Evolutionary conservation across 2,888 invertebrate species (phyloP).

Genomic region (Pachycephus smyrnensis): DNA sequence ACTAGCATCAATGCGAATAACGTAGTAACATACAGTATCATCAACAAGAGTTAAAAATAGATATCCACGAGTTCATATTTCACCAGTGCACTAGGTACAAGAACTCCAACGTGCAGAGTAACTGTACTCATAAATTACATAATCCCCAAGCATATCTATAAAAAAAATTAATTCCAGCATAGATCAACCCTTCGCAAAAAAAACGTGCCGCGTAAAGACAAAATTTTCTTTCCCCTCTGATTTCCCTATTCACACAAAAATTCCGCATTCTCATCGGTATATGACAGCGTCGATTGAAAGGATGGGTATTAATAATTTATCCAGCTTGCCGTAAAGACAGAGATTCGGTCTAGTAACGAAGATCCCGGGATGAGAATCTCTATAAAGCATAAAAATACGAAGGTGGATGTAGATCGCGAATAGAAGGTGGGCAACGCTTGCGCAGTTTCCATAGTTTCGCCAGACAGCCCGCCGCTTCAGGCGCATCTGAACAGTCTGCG

Average conservation of each 20-base stretch:
- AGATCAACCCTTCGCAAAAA: not conserved
- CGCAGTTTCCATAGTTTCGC: conserved; percentile 48
- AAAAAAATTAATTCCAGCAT: not conserved
- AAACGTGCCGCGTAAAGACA: not conserved
- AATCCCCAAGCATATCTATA: not conserved
- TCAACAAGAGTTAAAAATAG: not conserved
- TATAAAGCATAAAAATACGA: not conserved
- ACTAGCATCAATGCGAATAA: not conserved
- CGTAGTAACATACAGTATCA: not conserved
- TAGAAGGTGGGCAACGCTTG: conserved; percentile 47
- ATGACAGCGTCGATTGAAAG: not conserved
- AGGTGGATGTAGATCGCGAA: not conserved
- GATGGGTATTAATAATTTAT: not conserved
- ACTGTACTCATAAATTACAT: not conserved
- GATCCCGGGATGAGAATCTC: not conserved
- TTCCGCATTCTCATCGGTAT: not conserved
- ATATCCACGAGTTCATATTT: not conserved
- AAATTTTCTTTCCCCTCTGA: not conserved
- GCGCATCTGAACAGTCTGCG: conserved; percentile 58
- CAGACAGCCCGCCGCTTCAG: conserved; percentile 58
- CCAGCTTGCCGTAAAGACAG: not conserved
- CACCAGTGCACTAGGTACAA: not conserved
- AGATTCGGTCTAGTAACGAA: not conserved
- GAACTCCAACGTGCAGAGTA: not conserved
- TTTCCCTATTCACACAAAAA: not conserved